phyloP scores from a whole-genome alignment of 1,140 invertebrate species.

The Ceratitis capitata region DNA sequence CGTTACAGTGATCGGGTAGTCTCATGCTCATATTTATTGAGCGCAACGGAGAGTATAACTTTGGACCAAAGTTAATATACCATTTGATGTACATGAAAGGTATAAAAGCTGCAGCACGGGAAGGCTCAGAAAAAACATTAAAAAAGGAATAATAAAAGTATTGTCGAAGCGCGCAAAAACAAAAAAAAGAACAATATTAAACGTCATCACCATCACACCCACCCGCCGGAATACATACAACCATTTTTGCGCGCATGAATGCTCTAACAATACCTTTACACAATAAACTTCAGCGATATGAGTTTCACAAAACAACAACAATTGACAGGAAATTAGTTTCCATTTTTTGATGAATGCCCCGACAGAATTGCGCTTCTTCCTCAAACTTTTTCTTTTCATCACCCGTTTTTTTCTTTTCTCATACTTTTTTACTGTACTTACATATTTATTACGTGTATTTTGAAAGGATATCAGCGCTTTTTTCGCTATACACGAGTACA shows the following conservation, averaged over 20 bases:
- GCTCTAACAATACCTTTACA: background rate
- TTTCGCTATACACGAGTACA: background rate
- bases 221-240: background rate
- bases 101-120: too few species aligned
- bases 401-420: background rate
- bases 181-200: background rate
- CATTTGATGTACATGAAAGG: too few species aligned
- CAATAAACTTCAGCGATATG: background rate
- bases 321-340: constrained; percentile 65
- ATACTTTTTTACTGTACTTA: background rate
- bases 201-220: background rate
- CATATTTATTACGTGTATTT: background rate
- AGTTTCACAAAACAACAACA: constrained; percentile 47
- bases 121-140: too few species aligned
- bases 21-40: too few species aligned
- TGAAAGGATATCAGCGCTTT: background rate
- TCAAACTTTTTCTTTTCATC: background rate
- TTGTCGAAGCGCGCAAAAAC: background rate
- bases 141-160: background rate
- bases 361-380: constrained; percentile 56
- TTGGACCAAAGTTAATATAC: too few species aligned
- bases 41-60: too few species aligned
- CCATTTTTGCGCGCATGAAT: background rate
- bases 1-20: too few species aligned
- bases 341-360: constrained; percentile 65